Conservation (phyloP, 2,797 vertebrate genomes). For the Hoplostethus mediterraneus region DNA sequence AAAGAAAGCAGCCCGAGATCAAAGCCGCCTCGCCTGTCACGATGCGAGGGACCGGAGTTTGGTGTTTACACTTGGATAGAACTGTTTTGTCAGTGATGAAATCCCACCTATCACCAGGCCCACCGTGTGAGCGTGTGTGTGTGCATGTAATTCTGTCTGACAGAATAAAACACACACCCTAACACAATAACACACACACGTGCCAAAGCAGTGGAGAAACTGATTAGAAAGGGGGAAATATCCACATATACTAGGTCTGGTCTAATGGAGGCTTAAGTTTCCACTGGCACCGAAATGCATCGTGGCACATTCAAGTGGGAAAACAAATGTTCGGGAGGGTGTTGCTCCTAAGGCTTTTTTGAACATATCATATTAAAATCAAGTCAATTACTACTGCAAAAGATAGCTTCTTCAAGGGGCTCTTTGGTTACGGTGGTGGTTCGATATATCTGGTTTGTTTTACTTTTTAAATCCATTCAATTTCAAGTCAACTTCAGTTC, state of each 20-base stretch:
- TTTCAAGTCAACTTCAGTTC: too few species aligned
- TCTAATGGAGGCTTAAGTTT: too few species aligned
- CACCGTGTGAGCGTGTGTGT: constrained; percentile 26
- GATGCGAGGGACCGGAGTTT: constrained; percentile 28
- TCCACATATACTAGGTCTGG: background rate
- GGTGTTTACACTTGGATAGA: constrained; percentile 48
- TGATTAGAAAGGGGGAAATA: constrained; percentile 33
- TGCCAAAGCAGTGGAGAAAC: constrained; percentile 10
- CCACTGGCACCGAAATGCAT: too few species aligned
- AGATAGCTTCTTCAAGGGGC: too few species aligned
- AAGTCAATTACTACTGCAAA: too few species aligned
- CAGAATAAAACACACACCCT: constrained; percentile 45
- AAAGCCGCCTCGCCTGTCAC: constrained; percentile 52
- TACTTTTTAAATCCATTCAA: too few species aligned
- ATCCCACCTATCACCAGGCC: constrained; percentile 53
- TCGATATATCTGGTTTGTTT: too few species aligned
- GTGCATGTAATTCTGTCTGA: constrained; percentile 45
- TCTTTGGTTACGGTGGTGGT: too few species aligned
- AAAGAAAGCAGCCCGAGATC: constrained; percentile 41
- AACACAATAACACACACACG: constrained; percentile 22
- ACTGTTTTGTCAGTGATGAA: constrained; percentile 53
- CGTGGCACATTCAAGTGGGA: too few species aligned
- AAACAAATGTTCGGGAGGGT: too few species aligned
- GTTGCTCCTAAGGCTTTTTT: too few species aligned
- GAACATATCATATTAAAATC: too few species aligned